Base-by-base conservation (phyloP, 1,140 invertebrate genomes). In the Ceratina calcarata region DNA sequence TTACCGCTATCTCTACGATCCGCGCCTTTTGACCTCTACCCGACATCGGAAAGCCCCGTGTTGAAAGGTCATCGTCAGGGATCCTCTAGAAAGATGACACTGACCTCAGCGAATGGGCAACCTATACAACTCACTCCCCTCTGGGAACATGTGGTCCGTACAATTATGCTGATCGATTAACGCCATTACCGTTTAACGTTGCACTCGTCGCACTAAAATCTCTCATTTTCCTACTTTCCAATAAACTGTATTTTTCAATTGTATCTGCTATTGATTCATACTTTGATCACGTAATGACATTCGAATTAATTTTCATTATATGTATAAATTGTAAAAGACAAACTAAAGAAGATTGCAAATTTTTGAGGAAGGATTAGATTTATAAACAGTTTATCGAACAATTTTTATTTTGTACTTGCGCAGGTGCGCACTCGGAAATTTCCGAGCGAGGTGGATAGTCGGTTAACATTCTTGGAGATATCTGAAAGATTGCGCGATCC, bases 81-180 rank as follows among this genome's bases (percentile, higher is more conserved):
- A 62, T 80, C 67, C 60, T 58, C 86, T 45, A 72, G 79, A 27
- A 85, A 78, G 68, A 89, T 92, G 90, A 91, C 89, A 58, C 86
- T 88, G 78, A 70, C 87, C 67, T 83, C 86, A 8, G 64, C 84
- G 24, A 80, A 87, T 68, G 85, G 89, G 22, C 87, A 92, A 78
- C 87, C 91, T 7, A 91, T 95, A 53, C 95, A 95, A 74, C 93
- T 97, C 20, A 96, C 96, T 16, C 95, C 96, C 32, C 91, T 97
- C 18, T 97, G 96, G 96, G 96, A 97, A 88, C 94, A 96, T 85
- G 95, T 97, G 77, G 93, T 96, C 67, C 90, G 94, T 89, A 95
- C 94, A 18, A 27, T 24, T 71, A 27, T 65, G 1, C 57, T 57
- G 13, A 7, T 3, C 37, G 45, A 60, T 60, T 22, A 71, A 18